phyloP scores from a whole-genome alignment of 2,797 vertebrate species.

The Falco concolor region DNA sequence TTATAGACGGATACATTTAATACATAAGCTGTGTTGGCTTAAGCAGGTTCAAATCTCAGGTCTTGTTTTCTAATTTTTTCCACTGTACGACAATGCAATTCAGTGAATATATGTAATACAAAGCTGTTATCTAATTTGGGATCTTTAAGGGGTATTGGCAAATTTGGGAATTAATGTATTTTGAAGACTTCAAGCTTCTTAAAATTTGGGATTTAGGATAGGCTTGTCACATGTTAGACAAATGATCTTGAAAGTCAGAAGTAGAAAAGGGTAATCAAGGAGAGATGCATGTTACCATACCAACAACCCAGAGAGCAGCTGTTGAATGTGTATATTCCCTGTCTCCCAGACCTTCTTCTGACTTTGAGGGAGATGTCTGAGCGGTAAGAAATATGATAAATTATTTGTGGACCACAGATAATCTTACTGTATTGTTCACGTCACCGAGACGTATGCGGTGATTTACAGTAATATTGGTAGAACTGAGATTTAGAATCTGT shows the following conservation, averaged over 20 bases:
- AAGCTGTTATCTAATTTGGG: not conserved
- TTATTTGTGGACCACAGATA: not conserved
- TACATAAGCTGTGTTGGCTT: not conserved
- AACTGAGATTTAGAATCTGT: not conserved
- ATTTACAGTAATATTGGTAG: not conserved
- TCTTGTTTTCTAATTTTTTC: not conserved
- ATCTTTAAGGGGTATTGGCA: not conserved
- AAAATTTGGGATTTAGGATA: not conserved
- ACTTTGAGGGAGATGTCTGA: not conserved
- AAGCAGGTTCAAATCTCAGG: not conserved
- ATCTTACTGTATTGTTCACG: not conserved
- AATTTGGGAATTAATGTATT: not conserved
- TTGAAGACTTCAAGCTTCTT: not conserved
- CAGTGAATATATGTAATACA: not conserved
- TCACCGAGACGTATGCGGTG: not conserved
- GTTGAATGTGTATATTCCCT: not conserved
- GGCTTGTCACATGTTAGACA: not conserved
- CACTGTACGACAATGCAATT: not conserved
- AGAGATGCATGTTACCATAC: constrained; percentile 9
- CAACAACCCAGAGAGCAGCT: not conserved
- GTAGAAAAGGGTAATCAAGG: not conserved
- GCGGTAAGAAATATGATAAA: not conserved
- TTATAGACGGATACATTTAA: not conserved
- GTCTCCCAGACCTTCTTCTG: not conserved
- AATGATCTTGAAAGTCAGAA: not conserved